Conservation (phyloP, 2,113 vertebrate species). For the Silurus glanis region DNA sequence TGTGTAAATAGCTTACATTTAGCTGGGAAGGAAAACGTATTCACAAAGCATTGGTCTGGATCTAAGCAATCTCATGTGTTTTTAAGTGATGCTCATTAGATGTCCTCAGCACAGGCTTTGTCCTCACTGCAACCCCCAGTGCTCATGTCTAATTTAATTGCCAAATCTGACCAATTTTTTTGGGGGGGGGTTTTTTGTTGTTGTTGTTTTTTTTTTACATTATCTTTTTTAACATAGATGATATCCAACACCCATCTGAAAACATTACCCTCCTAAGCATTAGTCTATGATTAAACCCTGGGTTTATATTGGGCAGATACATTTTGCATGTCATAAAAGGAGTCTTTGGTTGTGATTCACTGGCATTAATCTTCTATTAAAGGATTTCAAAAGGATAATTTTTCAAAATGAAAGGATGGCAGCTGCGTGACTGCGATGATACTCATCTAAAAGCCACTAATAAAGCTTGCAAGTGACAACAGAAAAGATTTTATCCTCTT, state of each 20-base stretch:
- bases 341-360: background rate
- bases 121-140: background rate
- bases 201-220: background rate
- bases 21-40: slow-evolving; percentile 8
- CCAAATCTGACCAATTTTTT: background rate
- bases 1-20: slow-evolving; percentile 16
- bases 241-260: background rate
- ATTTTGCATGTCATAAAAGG: background rate
- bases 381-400: background rate
- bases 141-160: background rate
- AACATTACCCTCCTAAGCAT: background rate
- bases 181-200: background rate
- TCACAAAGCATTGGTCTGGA: slow-evolving; percentile 9
- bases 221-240: background rate
- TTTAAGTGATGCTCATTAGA: background rate
- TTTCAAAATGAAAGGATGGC: background rate
- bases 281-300: background rate
- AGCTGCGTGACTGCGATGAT: background rate
- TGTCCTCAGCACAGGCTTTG: background rate
- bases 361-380: background rate
- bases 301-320: background rate
- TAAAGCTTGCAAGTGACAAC: background rate
- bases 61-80: background rate
- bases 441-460: background rate
- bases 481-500: background rate